Evolutionary conservation across 2,888 invertebrate genomes (phyloP).

Genomic region (Cotesia congregata): DNA sequence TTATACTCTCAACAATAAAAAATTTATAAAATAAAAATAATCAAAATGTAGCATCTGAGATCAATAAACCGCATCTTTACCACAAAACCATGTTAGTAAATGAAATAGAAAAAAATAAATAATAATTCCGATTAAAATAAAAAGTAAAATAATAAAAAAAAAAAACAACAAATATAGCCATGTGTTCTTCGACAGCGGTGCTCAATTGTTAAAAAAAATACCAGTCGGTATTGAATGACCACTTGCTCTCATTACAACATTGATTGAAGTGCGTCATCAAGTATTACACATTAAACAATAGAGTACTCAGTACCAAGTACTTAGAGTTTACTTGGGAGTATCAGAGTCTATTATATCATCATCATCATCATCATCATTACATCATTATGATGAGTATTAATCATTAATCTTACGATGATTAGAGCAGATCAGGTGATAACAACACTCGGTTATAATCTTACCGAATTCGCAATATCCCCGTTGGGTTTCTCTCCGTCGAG

Average conservation of each 20-base stretch:
- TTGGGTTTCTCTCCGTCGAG: constrained; percentile 79
- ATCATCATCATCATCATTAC: background rate
- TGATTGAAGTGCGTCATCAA: constrained; percentile 1
- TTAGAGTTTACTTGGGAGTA: background rate
- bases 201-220: constrained; percentile 14
- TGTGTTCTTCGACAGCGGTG: constrained; percentile 25
- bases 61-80: background rate
- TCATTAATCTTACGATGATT: background rate
- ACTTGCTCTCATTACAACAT: constrained; percentile 15
- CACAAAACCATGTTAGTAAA: background rate
- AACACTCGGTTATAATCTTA: constrained; percentile 54
- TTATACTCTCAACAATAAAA: background rate
- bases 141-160: background rate
- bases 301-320: background rate
- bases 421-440: background rate
- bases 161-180: constrained; percentile 13
- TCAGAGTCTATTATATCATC: background rate
- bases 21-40: background rate
- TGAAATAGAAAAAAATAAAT: background rate
- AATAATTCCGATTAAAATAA: background rate
- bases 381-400: background rate
- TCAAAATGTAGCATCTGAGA: background rate
- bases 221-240: constrained; percentile 12
- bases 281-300: background rate
- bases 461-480: constrained; percentile 64